Base-by-base conservation (phyloP, 1,140 invertebrate species). In the Bactericera cockerelli region DNA sequence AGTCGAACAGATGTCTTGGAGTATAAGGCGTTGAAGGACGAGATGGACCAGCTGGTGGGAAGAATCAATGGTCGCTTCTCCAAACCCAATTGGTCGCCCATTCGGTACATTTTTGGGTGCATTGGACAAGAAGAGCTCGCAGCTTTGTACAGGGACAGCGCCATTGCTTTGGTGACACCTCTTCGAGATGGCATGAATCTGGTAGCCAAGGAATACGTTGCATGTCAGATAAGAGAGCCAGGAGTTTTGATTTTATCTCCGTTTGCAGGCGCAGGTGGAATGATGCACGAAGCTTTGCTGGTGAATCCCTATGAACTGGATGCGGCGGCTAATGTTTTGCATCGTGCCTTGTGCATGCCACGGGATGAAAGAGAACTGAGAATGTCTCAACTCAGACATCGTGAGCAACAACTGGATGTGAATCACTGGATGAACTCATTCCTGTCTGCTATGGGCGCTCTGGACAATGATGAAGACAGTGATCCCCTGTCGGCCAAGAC, bases 181-280 rank as follows among this genome's bases (percentile, higher is more conserved):
- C 70, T 93, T 0, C 73, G 89, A 42, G 90, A 93, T 69, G 90
- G 90, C 49, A 92, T 93, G 89, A 93, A 92, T 72, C 74, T 93
- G 36, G 89, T 93, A 0, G 89, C 89, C 3, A 93, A 94, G 71
- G 90, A 94, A 70, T 93, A 90, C 67, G 89, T 93, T 1, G 89
- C 89, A 3, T 93, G 89, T 68, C 89, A 93, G 71, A 91, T 91
- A 8, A 88, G 89, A 62, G 80, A 80, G 13, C 87, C 89, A 0
- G 90, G 90, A 6, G 89, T 94, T 0, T 70, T 94, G 3, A 87
- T 94, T 42, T 80, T 94, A 1, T 92, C 88, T 1, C 88, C 89
- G 0, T 93, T 94, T 70, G 89, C 89, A 59, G 89, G 89, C 1
- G 89, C 89, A 19, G 87, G 87, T 1, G 87, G 90, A 69, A 89